These are phyloP conservation scores for Drosophila limbata DNA, from an alignment of 2,888 invertebrate species.

Conservation along the genomic window DNA sequence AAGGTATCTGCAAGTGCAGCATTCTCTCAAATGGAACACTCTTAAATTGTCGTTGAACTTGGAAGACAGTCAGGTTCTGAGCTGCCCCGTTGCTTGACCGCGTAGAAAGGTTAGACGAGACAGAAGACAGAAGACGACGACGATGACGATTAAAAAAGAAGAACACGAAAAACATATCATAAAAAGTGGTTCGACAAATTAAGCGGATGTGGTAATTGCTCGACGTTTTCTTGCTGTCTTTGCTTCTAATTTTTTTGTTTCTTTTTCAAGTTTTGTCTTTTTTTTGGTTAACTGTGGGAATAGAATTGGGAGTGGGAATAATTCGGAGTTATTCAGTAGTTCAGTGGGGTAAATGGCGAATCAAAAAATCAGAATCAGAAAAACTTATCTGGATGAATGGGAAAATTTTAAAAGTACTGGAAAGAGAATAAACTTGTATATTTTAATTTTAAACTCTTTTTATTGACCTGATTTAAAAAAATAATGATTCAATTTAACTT, in stretches of 20 bases:
- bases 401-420: too few species aligned
- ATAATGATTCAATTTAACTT: too few species aligned
- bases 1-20: background rate
- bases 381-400: too few species aligned
- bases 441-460: too few species aligned
- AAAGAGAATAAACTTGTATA: too few species aligned
- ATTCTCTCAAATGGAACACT: background rate
- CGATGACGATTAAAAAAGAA: conserved; percentile 39
- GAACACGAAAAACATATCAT: conserved; percentile 10
- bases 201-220: conserved; percentile 77
- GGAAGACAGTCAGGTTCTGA: conserved; percentile 26
- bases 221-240: conserved; percentile 37
- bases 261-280: background rate
- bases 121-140: conserved; percentile 22
- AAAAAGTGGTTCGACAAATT: conserved; percentile 59
- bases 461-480: too few species aligned
- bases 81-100: conserved; percentile 21
- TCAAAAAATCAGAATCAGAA: too few species aligned
- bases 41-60: conserved; percentile 21
- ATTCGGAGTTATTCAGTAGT: background rate
- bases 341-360: conserved; percentile 9
- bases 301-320: conserved; percentile 1
- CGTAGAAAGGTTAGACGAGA: conserved; percentile 38
- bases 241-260: background rate
- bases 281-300: conserved; percentile 11